Evolutionary conservation across 2,888 invertebrate species (phyloP), one percentile per base, ranked within the genome.

Genomic region (Gonocerus acuteangulatus): DNA sequence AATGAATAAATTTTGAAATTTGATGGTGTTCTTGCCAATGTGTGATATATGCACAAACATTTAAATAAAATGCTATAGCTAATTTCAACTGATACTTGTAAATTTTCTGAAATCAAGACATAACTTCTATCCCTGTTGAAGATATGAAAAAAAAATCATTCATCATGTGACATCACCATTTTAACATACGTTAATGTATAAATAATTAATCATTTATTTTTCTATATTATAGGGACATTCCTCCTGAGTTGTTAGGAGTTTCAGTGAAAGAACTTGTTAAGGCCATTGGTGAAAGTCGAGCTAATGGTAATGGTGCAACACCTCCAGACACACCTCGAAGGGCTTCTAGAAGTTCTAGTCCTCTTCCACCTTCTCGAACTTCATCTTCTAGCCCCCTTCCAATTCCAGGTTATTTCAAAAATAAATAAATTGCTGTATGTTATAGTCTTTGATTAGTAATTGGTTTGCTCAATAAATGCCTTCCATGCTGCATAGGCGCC

Each of bases 281-380:
- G 69, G 84, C 82, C 0, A 82, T 87, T 71, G 85, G 85, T 1
- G 87, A 87, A 72, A 82, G 83, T 62, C 78, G 85, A 49, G 83
- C 84, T n/a, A 89, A 89, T 75, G 89, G 87, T 1, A 89, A 88
- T 72, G 84, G 84, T 32, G 80, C 81, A 1, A 86, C 86, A 0
- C 85, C 85, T 4, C 84, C 85, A 2, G 82, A 82, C 48, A 85
- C 85, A 1, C 85, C 85, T 3, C 84, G 84, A 9, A 62, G 66
- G 45, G 58, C 66, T 7, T 68, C 68, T 1, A 62, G 71, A 6
- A 71, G 72, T 57, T 70, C 71, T 9, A 70, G 71, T 61, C 71
- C 71, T 11, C 65, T 67, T 27, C 65, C 62, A n/a, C 61, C 62
- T 9, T 67, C 67, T 11, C 62, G 66, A 36, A 62, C 65, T 6